Evolutionary conservation across 2,113 vertebrate species (phyloP).

Genomic region (Cyphomyrus discorhynchus): DNA sequence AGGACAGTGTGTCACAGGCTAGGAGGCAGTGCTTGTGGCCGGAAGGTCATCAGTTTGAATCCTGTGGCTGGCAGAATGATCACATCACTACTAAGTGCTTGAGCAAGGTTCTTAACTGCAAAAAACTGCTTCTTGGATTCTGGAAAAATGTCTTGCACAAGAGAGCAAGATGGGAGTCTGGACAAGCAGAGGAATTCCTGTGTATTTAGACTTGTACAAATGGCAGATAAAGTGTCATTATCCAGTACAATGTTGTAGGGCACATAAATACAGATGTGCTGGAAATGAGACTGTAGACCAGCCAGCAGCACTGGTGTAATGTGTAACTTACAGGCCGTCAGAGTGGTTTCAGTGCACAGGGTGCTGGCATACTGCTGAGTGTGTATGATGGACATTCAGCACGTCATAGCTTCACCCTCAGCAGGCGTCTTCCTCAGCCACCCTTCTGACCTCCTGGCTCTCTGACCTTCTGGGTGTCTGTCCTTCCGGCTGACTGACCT

Average conservation of each 20-base stretch:
- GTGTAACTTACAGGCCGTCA: not conserved
- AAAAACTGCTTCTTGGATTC: not conserved
- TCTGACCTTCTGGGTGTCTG: not conserved
- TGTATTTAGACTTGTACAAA: not conserved
- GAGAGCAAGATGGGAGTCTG: not conserved
- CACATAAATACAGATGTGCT: not conserved
- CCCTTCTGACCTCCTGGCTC: not conserved
- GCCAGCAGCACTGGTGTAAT: not conserved
- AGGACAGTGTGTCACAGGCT: not conserved
- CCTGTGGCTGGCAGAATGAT: not conserved
- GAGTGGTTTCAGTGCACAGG: not conserved
- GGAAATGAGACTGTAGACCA: not conserved
- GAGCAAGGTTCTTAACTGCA: not conserved
- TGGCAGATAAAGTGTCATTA: not conserved
- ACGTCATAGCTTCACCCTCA: not conserved
- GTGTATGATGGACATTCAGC: not conserved
- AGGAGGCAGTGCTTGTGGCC: not conserved
- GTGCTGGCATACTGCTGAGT: not conserved
- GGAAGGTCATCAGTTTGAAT: not conserved
- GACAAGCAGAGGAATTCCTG: not conserved
- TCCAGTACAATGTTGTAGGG: not conserved
- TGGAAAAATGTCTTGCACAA: not conserved
- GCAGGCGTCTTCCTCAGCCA: not conserved
- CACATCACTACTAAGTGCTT: not conserved
- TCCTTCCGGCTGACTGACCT: not conserved